Percentiles rank a stretch among this genome's conserved stretches.
Evolutionary conservation across 2,113 vertebrate species (phyloP).

Genomic region (Polyodon spathula): DNA sequence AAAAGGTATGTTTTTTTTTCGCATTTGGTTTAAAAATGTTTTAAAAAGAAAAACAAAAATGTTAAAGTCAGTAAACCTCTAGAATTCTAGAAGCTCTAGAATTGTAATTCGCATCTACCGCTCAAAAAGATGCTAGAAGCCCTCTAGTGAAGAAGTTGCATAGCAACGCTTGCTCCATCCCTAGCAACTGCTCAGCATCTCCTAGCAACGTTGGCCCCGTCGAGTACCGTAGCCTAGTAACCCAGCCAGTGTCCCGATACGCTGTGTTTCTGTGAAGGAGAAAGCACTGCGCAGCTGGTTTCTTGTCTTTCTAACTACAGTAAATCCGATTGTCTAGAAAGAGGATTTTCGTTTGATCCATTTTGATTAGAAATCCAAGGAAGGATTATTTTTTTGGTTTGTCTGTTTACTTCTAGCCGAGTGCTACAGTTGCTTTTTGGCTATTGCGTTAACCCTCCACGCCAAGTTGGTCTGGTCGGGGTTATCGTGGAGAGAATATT

Average conservation of each 20-base stretch:
- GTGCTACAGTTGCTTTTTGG: too few relatives aligned
- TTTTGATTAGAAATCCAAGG: too few relatives aligned
- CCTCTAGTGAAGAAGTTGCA: conserved; percentile 18
- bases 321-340: not conserved
- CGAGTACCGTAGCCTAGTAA: conserved; percentile 42
- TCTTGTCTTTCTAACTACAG: not conserved
- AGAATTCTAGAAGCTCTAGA: not conserved
- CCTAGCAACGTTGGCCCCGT: conserved; percentile 43
- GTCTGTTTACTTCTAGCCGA: not conserved
- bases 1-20: conserved; percentile 30
- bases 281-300: conserved; percentile 16
- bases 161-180: conserved; percentile 25
- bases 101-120: not conserved
- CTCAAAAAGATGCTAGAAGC: conserved; percentile 3
- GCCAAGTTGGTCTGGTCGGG: too few relatives aligned
- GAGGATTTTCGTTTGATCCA: not conserved
- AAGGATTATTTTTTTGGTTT: not conserved
- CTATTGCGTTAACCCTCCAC: too few relatives aligned
- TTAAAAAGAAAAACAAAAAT: too few relatives aligned
- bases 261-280: conserved; percentile 10
- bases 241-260: conserved; percentile 29
- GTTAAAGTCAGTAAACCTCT: not conserved
- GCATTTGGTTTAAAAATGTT: not conserved
- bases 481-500: too few relatives aligned
- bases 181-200: conserved; percentile 52